Evolutionary conservation across 2,888 invertebrate species (phyloP).

Genomic region (Cancer borealis): DNA sequence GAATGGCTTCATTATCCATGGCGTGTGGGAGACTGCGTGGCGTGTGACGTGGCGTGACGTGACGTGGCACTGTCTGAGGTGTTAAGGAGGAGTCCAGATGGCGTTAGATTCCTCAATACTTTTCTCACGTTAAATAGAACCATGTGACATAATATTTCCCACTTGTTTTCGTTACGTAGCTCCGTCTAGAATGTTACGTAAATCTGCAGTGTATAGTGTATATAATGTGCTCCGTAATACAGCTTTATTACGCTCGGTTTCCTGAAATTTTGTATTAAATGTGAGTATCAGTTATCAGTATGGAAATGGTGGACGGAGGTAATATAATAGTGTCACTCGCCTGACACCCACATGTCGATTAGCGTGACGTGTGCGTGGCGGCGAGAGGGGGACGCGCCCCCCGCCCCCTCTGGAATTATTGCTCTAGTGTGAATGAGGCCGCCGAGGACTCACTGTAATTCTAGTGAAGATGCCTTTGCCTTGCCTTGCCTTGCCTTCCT

Average conservation of each 20-base stretch:
- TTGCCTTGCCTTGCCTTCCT: neutral
- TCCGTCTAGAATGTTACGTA: too few relatives aligned
- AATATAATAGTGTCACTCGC: conserved; percentile 3
- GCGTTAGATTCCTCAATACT: neutral
- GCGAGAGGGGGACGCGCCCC: neutral
- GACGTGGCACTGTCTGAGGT: neutral
- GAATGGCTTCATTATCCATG: conserved; percentile 7
- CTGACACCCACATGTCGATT: conserved; percentile 10
- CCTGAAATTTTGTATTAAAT: neutral
- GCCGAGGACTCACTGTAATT: neutral
- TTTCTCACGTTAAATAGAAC: too few relatives aligned
- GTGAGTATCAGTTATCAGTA: neutral
- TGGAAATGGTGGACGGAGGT: neutral
- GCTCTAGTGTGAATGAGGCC: neutral
- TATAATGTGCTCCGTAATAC: neutral
- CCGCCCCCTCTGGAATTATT: neutral
- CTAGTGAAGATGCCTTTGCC: neutral
- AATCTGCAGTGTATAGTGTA: neutral
- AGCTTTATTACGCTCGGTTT: neutral
- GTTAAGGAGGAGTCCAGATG: neutral
- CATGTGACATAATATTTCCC: too few relatives aligned
- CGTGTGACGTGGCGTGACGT: neutral
- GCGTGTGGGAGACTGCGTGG: neutral
- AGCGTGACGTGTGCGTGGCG: conserved; percentile 5
- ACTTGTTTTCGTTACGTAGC: too few relatives aligned